Base-by-base conservation (phyloP, 2,888 invertebrate genomes). In the Heliconius sara region DNA sequence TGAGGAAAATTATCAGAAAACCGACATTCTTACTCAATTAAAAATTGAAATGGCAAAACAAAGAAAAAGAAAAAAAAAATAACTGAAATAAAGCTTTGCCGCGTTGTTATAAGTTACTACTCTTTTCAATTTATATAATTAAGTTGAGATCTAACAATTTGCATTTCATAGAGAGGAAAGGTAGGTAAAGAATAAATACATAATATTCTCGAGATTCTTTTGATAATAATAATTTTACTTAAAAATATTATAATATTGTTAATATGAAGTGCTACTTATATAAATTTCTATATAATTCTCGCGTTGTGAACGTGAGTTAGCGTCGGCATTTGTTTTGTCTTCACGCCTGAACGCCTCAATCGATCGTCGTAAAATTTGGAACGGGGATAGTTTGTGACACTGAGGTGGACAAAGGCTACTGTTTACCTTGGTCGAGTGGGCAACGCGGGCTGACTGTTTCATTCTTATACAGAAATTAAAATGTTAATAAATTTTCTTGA, bases 391-490 rank as follows among this genome's bases (percentile, higher is more conserved):
- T 60, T 60, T 60, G 72, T 34, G 60, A 60, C 73, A 73, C 60
- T 13, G 60, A 73, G 25, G 60, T 73, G 60, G 73, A 73, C 73
- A 25, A 39, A 60, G 34, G 57, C 73, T 73, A 60, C 60, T 60
- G 60, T 60, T 73, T 60, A n/a, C 65, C 78, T 25, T 66, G 74
- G 68, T 78, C 68, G 80, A 76, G 67, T 84, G 84, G 89, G 87
- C 88, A 83, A 84, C 88, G 88, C 90, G 90, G 91, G 90, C 87
- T 39, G 52, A 39, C 47, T n/a, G n/a, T 60, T 39, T 39, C 16
- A 73, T 34, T 73, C 16, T 60, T 39, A 25, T n/a, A 25, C 12
- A 25, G 34, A 22, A n/a, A n/a, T 72, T n/a, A 0, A 19, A 52
- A 34, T 22, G 67, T 34, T 67, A 39, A 67, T 19, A 67, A 67